These are phyloP conservation scores for Liolophura sinensis DNA, from an alignment of 1,140 invertebrate species.

Conservation along the genomic window DNA sequence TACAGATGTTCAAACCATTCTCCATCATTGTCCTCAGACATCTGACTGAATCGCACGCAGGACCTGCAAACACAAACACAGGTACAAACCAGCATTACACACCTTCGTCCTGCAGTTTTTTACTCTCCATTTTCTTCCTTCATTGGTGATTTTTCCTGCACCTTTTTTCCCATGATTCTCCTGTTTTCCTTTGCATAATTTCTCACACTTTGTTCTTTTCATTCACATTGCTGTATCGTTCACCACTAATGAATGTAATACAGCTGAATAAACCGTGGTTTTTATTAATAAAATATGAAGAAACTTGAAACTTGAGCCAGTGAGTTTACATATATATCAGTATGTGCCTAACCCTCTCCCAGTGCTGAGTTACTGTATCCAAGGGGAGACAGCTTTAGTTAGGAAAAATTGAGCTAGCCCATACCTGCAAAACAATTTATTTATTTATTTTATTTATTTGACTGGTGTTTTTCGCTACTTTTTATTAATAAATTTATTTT, in stretches of 20 bases:
- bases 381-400: not conserved
- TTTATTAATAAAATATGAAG: no score
- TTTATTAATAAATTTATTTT: conserved; percentile 5
- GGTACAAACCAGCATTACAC: not conserved
- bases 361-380: no score
- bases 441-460: not conserved
- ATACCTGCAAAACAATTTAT: not conserved
- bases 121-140: no score
- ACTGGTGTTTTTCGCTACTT: not conserved
- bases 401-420: no score
- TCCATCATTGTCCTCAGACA: conserved; percentile 92
- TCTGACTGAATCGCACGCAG: conserved; percentile 79
- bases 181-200: not conserved
- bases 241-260: not conserved
- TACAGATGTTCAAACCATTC: conserved; percentile 95
- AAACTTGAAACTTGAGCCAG: no score
- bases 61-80: conserved; percentile 64
- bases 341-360: no score
- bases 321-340: no score
- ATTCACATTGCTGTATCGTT: not conserved
- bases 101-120: not conserved
- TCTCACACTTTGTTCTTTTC: not conserved
- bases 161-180: not conserved
- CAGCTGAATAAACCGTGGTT: no score
- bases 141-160: no score